Evolutionary conservation across 2,797 vertebrate species (phyloP), one percentile per base, ranked within the genome.

Genomic region (Heteromormyrus szaboi): DNA sequence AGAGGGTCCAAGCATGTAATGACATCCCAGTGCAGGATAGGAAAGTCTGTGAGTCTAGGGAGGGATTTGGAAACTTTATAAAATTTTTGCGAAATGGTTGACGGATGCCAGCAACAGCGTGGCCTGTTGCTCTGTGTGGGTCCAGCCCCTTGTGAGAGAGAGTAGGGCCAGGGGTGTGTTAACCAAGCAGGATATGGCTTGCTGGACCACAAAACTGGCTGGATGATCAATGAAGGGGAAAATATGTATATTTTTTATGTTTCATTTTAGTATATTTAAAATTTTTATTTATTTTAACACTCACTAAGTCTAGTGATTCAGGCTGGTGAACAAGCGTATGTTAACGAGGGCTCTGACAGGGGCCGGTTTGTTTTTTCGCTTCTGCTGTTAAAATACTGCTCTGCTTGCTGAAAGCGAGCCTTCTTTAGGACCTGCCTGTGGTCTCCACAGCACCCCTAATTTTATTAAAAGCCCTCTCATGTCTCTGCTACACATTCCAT

Each of bases 371-470:
- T 95, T 88, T 88, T 65, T 65, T 44, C 8, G 12, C 85, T 76
- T 85, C n/a, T 87, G 89, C 89, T 93, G 89, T 94, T 93, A 90
- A 92, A 93, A 91, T 90, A 91, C 87, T 50, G 89, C 87, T 92
- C 91, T 92, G 84, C 93, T 91, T 89, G 92, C 89, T 91, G 84
- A 85, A 76, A 72, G 88, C 48, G 46, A 72, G 90, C 89, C 89
- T 91, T 90, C 72, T 83, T 51, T 90, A 88, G 92, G 88, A 90
- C 85, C 88, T 88, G 90, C 90, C 91, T 94, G 94, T 91, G 92
- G 91, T 91, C 14, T 81, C 87, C 90, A 94, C 92, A 94, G 92
- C 93, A 93, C 93, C 88, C 91, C 90, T 93, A 7, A 94, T 94
- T 94, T 92, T 90, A 91, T 93, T 85, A 87, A 51, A 84, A 88